Evolutionary conservation across 2,888 invertebrate species (phyloP), one percentile per base, ranked within the genome.

Genomic region (Drosophila macrothrix): DNA sequence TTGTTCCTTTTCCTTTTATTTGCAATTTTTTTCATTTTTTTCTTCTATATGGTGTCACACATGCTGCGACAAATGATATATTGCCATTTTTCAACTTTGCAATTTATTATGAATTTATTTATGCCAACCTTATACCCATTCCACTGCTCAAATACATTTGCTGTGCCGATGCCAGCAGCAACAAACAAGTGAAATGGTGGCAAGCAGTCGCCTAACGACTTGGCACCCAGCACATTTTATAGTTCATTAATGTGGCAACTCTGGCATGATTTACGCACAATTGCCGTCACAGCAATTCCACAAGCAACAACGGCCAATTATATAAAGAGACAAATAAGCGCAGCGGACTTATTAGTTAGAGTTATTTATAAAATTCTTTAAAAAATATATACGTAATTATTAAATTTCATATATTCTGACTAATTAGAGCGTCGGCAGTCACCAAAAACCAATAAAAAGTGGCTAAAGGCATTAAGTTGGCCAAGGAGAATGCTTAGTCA

Each of bases 1-100:
- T 61, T 70, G 59, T 56, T 41, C 29, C n/a, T 28, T 56, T 60
- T 60, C 65, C 63, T 68, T 60, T 67, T 73, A 70, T 72, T 61
- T 55, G 14, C 12, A 19, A 9, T 22, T 64, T 54, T 60, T 43
- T 16, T 46, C 2, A 2, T 14, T 43, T 3, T 22, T 1, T 4
- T 46, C 4, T 46, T 25, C 28, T 46, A 16, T 46, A 16, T 25
- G 46, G 46, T 78, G 87, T 89, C 88, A 78, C 84, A 89, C 88
- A 82, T 89, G 88, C 91, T 76, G 87, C 75, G 83, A 84, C 87
- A 87, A 89, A 89, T 88, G 91, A 88, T 90, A 90, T 89, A 88
- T 88, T 72, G 78, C 87, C 77, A 75, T 84, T 87, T 78, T 81
- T 87, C 80, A 89, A 81, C 81, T 89, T 82, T 80, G 91, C 90